A percentile compares a stretch with the other conserved stretches of the same genome.
phyloP scores from a whole-genome alignment of 2,797 vertebrate species.

The Erethizon dorsatum region DNA sequence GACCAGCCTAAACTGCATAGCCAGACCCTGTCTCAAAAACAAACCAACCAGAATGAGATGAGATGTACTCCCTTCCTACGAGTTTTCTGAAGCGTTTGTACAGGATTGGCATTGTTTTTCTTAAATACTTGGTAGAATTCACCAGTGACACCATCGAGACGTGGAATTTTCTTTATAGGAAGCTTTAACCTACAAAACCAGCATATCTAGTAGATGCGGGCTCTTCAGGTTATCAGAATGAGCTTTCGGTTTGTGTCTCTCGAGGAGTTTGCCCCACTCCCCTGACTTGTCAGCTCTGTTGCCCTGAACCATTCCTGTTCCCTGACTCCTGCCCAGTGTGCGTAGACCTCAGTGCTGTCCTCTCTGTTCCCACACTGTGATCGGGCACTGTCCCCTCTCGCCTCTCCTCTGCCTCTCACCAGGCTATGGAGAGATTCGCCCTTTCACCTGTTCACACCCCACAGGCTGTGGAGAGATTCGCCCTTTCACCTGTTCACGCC shows the following conservation, averaged over 20 bases:
- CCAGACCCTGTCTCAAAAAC: background rate
- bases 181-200: background rate
- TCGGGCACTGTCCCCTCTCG: too few relatives aligned
- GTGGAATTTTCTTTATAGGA: slow-evolving; percentile 36
- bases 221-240: background rate
- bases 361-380: too few relatives aligned
- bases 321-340: background rate
- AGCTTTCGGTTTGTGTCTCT: background rate
- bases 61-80: too few relatives aligned
- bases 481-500: too few relatives aligned
- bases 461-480: too few relatives aligned
- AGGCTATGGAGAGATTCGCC: too few relatives aligned
- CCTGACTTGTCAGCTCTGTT: background rate
- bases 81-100: background rate
- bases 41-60: background rate
- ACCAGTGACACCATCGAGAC: background rate
- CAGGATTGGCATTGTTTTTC: background rate
- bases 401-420: too few relatives aligned
- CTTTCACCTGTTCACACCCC: too few relatives aligned
- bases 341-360: background rate
- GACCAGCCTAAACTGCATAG: background rate
- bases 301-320: fast-evolving
- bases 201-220: background rate
- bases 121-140: slow-evolving; percentile 14
- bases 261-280: slow-evolving; percentile 21